Conservation (phyloP, 1,140 invertebrate species). For the Zaprionus kolodkinae region DNA sequence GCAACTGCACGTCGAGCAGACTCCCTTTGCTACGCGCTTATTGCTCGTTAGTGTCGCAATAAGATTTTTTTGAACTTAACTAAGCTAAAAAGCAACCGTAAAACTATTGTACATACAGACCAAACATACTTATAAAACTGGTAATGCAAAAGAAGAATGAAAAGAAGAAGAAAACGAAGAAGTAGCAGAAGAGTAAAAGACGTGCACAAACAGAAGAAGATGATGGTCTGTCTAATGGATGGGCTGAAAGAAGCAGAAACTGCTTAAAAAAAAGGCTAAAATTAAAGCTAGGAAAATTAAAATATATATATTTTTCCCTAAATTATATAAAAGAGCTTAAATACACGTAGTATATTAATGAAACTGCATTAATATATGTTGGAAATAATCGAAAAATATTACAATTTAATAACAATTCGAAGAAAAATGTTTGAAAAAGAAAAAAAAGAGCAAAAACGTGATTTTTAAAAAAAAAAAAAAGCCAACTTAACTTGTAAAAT, state of each 20-base stretch:
- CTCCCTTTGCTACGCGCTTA: no score
- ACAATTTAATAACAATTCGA: no score
- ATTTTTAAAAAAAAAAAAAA: no score
- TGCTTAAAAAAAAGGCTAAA: background rate
- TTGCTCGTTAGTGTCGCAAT: background rate
- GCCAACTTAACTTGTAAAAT: no score
- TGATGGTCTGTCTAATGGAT: background rate
- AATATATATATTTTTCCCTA: no score
- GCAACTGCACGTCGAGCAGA: background rate
- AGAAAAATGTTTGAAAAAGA: no score
- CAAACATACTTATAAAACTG: conserved; percentile 27
- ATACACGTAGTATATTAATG: no score
- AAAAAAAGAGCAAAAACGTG: no score
- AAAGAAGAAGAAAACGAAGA: conserved; percentile 2
- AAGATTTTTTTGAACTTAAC: conserved; percentile 18
- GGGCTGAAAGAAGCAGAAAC: background rate
- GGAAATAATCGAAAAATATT: no score
- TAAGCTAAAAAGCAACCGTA: conserved; percentile 2
- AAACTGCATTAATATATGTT: no score
- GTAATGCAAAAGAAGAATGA: conserved; percentile 18
- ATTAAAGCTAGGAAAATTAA: no score
- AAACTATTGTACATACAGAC: conserved; percentile 13
- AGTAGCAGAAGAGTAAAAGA: background rate
- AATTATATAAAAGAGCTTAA: no score
- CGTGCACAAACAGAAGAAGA: conserved; percentile 3